Conservation (phyloP, 2,113 vertebrate species). For the Oostethus manadensis region DNA sequence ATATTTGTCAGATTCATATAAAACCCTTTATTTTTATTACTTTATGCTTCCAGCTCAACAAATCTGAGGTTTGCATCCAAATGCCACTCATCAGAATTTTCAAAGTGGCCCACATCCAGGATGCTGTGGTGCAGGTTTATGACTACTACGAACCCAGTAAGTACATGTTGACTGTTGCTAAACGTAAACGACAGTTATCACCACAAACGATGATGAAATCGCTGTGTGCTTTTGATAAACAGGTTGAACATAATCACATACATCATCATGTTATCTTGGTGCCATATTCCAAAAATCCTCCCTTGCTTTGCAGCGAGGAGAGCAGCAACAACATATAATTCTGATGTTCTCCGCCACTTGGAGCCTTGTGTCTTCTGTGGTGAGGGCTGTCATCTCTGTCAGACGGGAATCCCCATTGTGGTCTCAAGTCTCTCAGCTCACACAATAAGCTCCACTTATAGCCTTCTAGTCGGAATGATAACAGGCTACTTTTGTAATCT, state of each 20-base stretch:
- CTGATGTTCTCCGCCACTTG: slow-evolving; percentile 55
- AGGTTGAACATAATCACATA: neutral
- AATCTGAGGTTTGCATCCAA: slow-evolving; percentile 76
- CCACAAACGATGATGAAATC: neutral
- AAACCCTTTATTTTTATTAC: neutral
- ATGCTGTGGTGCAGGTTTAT: slow-evolving; percentile 74
- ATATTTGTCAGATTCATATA: neutral
- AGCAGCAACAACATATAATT: slow-evolving; percentile 77
- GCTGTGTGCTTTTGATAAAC: neutral
- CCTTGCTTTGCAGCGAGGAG: slow-evolving; percentile 65
- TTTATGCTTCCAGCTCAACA: slow-evolving; percentile 74
- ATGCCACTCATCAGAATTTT: slow-evolving; percentile 76
- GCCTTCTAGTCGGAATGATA: slow-evolving; percentile 5
- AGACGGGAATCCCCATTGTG: slow-evolving; percentile 22
- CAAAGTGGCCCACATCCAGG: slow-evolving; percentile 78
- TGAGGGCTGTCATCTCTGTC: slow-evolving; percentile 61
- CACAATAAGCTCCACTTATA: slow-evolving; percentile 4
- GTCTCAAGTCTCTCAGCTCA: neutral
- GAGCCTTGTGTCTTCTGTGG: slow-evolving; percentile 74
- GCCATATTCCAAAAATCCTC: neutral
- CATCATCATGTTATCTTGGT: neutral
- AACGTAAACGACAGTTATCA: neutral
- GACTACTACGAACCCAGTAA: slow-evolving; percentile 91
- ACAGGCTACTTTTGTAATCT: too few relatives aligned
- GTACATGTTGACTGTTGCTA: slow-evolving; percentile 22